Evolutionary conservation across 1,140 invertebrate genomes (phyloP), one percentile per base, ranked within the genome.

Genomic region (Tetramorium parvispinum): DNA sequence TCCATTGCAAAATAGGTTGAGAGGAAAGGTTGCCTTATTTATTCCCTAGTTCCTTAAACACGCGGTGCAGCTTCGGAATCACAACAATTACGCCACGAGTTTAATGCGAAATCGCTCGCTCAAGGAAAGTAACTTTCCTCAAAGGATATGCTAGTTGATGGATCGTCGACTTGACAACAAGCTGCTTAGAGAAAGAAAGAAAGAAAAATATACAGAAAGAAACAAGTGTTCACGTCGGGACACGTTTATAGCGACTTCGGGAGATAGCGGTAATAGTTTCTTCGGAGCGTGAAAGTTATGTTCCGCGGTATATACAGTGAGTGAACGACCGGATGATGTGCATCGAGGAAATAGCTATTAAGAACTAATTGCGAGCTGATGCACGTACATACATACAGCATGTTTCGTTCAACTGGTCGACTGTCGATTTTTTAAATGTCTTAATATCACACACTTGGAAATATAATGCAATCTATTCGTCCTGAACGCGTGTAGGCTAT

Each of bases 51-150:
- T 18, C 4, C 11, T 75, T 75, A 16, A 37, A 37, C 3, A 37
- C 18, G 32, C 4, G 18, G 27, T 24, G 0, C 8, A 49, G 18
- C 24, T 21, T 18, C 32, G 5, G 32, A 32, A 21, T 75, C 6
- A n/a, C 27, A n/a, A 21, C 32, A 55, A 75, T 43, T 46, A 18
- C 11, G 73, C 24, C 13, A 55, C 8, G 46, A 79, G 57, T 88
- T 88, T 65, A 75, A 53, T 37, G 63, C 18, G 18, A 85, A 51
- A 49, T 83, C 24, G 43, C 24, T 40, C 73, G 65, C 59, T 61
- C 18, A 86, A 89, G 70, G 88, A 90, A 88, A 91, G 85, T 90
- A 63, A 81, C 83, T 88, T 88, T 88, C 82, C 87, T 85, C 27
- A 24, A 37, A 86, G 24, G 37, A 66, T 73, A 49, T 37, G 16